These are phyloP conservation scores for Ceryle rudis DNA, from an alignment of 2,797 vertebrate genomes.

Conservation along the genomic window DNA sequence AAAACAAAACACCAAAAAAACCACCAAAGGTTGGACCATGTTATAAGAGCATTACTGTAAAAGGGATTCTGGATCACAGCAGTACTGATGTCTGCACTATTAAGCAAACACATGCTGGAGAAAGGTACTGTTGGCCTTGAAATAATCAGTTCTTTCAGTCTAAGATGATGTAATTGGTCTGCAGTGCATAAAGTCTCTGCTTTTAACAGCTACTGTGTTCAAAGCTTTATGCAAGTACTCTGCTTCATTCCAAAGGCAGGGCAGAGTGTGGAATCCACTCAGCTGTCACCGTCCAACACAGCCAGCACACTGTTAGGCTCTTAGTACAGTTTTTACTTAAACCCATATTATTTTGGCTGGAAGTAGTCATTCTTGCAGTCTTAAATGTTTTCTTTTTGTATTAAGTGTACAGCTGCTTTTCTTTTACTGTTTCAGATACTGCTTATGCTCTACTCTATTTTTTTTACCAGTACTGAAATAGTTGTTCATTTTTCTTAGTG, in stretches of 20 bases:
- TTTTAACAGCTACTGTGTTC: neutral
- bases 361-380: neutral
- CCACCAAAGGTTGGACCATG: neutral
- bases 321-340: neutral
- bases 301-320: neutral
- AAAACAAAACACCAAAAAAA: neutral
- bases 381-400: neutral
- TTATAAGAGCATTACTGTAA: neutral
- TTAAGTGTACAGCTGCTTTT: neutral
- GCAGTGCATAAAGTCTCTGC: neutral
- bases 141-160: conserved; percentile 4
- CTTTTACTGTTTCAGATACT: neutral
- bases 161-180: neutral
- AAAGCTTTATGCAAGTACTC: neutral
- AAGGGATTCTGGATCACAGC: neutral
- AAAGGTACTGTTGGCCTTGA: neutral
- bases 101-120: neutral
- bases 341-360: neutral
- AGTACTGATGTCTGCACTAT: neutral
- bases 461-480: neutral
- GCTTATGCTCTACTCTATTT: neutral
- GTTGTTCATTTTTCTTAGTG: neutral
- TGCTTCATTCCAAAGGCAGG: neutral
- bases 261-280: neutral
- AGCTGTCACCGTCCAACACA: rapidly evolving